phyloP scores from a whole-genome alignment of 2,797 vertebrate genomes.

The Syngnathus acus region DNA sequence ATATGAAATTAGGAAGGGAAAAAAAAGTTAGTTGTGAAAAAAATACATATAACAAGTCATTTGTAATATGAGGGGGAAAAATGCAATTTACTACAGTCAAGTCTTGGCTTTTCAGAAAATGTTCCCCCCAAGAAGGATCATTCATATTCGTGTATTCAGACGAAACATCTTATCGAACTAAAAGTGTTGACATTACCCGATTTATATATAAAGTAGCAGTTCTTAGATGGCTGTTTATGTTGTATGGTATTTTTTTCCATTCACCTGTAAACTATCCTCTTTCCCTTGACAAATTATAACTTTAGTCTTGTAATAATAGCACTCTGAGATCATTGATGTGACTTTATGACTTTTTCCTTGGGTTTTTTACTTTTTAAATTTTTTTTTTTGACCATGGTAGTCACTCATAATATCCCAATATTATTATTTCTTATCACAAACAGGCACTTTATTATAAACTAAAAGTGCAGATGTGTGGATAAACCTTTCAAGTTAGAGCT shows the following conservation, averaged over 20 bases:
- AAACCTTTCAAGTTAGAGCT: background rate
- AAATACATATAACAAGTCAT: background rate
- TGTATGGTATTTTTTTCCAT: background rate
- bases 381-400: background rate
- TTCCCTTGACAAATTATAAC: too few species aligned
- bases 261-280: background rate
- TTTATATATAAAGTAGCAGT: background rate
- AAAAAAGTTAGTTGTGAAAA: background rate
- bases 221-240: background rate
- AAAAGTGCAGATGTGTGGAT: background rate
- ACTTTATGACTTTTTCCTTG: background rate
- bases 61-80: background rate
- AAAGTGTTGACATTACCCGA: background rate
- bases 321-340: background rate
- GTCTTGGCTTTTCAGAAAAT: background rate
- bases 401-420: background rate
- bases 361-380: background rate
- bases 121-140: background rate
- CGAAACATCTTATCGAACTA: background rate
- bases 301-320: too few species aligned
- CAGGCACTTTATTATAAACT: slow-evolving; percentile 1
- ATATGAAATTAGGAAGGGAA: background rate
- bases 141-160: too few species aligned
- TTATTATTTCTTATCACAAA: too few species aligned
- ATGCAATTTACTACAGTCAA: background rate